A percentile compares a stretch with the other conserved stretches of the same genome.
phyloP scores from a whole-genome alignment of 1,140 invertebrate species.

The Cylas formicarius region DNA sequence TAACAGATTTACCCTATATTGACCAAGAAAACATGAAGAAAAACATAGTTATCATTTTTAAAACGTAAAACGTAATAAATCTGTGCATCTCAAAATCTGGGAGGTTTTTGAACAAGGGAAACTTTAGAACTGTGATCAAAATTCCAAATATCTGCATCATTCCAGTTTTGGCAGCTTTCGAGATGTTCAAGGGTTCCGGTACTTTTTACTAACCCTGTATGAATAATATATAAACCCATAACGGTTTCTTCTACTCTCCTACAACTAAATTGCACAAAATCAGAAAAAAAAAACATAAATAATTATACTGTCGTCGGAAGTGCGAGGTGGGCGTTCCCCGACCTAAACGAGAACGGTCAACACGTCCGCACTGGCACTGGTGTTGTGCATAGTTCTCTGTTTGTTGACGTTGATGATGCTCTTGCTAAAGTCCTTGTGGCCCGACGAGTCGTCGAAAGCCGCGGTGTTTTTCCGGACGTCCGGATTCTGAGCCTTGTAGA shows the following conservation, averaged over 20 bases:
- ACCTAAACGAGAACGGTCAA: conserved; percentile 40
- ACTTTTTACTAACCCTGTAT: too few relatives aligned
- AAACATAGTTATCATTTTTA: too few relatives aligned
- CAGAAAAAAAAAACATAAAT: conserved; percentile 3
- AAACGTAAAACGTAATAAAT: too few relatives aligned
- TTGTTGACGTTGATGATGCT: conserved; percentile 52
- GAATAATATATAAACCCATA: too few relatives aligned
- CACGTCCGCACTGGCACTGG: conserved; percentile 37
- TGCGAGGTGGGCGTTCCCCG: conserved; percentile 2
- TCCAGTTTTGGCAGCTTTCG: too few relatives aligned
- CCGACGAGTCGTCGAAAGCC: conserved; percentile 57
- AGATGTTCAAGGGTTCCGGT: too few relatives aligned
- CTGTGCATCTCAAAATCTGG: too few relatives aligned
- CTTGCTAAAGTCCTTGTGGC: conserved; percentile 72
- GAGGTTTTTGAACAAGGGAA: too few relatives aligned
- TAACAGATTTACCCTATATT: too few relatives aligned
- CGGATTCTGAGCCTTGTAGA: conserved; percentile 65
- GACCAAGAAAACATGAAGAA: too few relatives aligned
- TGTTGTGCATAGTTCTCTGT: conserved; percentile 38
- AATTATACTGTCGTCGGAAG: conserved; percentile 2
- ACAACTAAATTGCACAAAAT: conserved; percentile 31
- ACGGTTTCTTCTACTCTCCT: conserved; percentile 15
- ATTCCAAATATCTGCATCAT: too few relatives aligned
- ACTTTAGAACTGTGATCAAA: too few relatives aligned
- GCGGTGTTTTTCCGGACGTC: conserved; percentile 74